Conservation (phyloP, 1,140 invertebrate genomes). For the Thaumatotibia leucotreta region DNA sequence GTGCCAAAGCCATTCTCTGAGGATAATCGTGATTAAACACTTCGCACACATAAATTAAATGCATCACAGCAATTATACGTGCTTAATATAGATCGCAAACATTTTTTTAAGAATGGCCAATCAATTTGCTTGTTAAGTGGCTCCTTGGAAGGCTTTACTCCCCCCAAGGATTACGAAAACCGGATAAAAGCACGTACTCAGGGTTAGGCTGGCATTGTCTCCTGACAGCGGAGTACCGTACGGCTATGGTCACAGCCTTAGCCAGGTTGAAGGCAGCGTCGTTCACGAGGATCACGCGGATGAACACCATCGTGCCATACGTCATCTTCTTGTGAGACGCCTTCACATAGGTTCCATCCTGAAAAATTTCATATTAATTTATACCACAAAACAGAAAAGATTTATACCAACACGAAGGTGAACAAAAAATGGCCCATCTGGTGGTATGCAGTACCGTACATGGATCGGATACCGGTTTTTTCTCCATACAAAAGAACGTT, state of each 20-base stretch:
- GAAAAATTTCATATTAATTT: slow-evolving; percentile 25
- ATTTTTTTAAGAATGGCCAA: too few species aligned
- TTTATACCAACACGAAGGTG: background rate
- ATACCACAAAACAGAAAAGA: background rate
- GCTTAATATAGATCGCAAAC: too few species aligned
- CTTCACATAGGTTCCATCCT: slow-evolving; percentile 93
- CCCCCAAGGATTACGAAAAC: too few species aligned
- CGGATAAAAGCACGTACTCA: slow-evolving; percentile 77
- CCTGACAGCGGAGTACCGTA: slow-evolving; percentile 91
- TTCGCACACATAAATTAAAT: too few species aligned
- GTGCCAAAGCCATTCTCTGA: too few species aligned
- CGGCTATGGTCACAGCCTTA: slow-evolving; percentile 88
- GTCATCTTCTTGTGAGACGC: slow-evolving; percentile 89
- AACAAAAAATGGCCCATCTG: background rate
- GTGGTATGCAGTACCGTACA: too few species aligned
- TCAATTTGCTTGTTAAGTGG: background rate
- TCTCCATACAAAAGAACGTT: too few species aligned
- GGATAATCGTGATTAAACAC: too few species aligned
- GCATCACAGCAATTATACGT: too few species aligned
- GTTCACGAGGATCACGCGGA: slow-evolving; percentile 86
- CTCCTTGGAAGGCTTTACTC: too few species aligned
- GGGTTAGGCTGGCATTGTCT: slow-evolving; percentile 89
- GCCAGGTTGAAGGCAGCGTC: slow-evolving; percentile 81
- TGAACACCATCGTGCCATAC: slow-evolving; percentile 96
- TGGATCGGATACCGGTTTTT: too few species aligned